These are phyloP conservation scores for Tortricodes alternella DNA, from an alignment of 2,888 invertebrate species.

Conservation along the genomic window DNA sequence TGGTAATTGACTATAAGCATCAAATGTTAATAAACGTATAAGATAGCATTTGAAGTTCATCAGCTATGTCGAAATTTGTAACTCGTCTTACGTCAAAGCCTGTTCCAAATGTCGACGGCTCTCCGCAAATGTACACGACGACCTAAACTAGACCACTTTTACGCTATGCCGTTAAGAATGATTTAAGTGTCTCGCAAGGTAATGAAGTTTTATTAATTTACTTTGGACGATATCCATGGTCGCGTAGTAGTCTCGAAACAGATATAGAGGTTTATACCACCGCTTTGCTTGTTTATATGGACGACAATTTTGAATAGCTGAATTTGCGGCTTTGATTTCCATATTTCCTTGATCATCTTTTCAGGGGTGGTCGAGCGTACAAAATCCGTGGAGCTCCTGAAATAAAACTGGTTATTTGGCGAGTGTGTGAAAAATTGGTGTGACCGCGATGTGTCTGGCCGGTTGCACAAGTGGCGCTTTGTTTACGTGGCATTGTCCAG, in stretches of 20 bases:
- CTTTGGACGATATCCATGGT: slow-evolving; percentile 6
- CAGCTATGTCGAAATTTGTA: slow-evolving; percentile 40
- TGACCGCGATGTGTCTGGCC: slow-evolving; percentile 68
- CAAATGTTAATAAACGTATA: too few species aligned
- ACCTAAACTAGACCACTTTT: slow-evolving; percentile 54
- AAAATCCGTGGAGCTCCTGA: slow-evolving; percentile 48
- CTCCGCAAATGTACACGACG: slow-evolving; percentile 41
- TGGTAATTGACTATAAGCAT: too few species aligned
- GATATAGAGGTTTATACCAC: background rate
- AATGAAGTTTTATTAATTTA: slow-evolving; percentile 24
- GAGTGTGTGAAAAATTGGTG: slow-evolving; percentile 55
- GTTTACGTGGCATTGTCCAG: slow-evolving; percentile 78
- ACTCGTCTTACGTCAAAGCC: slow-evolving; percentile 49
- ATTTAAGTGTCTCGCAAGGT: slow-evolving; percentile 35
- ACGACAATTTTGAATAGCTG: background rate
- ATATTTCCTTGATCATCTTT: slow-evolving; percentile 41
- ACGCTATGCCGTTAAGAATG: slow-evolving; percentile 30
- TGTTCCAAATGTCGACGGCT: slow-evolving; percentile 57
- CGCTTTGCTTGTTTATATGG: background rate
- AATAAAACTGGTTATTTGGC: slow-evolving; percentile 44
- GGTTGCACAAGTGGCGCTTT: slow-evolving; percentile 76
- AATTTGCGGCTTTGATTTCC: background rate
- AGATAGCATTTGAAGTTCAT: slow-evolving; percentile 27
- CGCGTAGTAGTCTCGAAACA: background rate
- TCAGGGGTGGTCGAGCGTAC: slow-evolving; percentile 44